A percentile compares a stretch with the other conserved stretches of the same genome.
Conservation (phyloP, 1,140 invertebrate species). For the Zophobas atratus region DNA sequence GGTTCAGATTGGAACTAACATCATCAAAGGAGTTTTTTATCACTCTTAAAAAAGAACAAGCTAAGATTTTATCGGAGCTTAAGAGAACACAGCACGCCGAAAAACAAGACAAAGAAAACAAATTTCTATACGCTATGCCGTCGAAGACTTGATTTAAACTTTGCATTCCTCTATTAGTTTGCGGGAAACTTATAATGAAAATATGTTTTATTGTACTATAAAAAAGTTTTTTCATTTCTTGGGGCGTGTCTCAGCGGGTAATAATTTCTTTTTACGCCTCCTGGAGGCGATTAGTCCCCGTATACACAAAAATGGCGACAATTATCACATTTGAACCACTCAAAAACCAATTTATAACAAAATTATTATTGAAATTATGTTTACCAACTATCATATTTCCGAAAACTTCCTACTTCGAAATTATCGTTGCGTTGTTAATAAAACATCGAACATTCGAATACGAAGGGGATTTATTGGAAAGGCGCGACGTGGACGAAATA, state of each 20-base stretch:
- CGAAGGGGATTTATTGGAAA: conserved; percentile 14
- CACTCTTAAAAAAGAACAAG: conserved; percentile 30
- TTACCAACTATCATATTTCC: background rate
- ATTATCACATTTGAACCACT: conserved; percentile 9
- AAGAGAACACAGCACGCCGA: conserved; percentile 11
- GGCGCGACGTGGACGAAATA: background rate
- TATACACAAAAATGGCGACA: conserved; percentile 11
- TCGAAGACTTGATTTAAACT: conserved; percentile 30
- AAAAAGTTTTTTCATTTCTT: conserved; percentile 26
- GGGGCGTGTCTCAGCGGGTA: conserved; percentile 7
- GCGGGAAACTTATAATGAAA: conserved; percentile 11
- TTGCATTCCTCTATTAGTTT: conserved; percentile 25
- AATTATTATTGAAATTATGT: conserved; percentile 35
- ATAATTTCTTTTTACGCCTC: conserved; percentile 33
- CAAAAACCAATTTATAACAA: conserved; percentile 11
- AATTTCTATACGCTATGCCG: conserved; percentile 5
- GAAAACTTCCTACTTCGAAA: background rate
- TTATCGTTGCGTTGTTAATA: conserved; percentile 12
- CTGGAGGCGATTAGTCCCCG: conserved; percentile 8
- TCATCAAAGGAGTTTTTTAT: conserved; percentile 48
- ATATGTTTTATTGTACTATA: conserved; percentile 12
- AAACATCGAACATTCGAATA: background rate
- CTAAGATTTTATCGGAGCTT: conserved; percentile 33
- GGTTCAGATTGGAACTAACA: conserved; percentile 48
- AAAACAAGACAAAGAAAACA: conserved; percentile 14